Percentiles rank a stretch among this genome's conserved stretches.
Evolutionary conservation across 2,888 invertebrate species (phyloP).

Genomic region (Rhopalosiphum nymphaeae): DNA sequence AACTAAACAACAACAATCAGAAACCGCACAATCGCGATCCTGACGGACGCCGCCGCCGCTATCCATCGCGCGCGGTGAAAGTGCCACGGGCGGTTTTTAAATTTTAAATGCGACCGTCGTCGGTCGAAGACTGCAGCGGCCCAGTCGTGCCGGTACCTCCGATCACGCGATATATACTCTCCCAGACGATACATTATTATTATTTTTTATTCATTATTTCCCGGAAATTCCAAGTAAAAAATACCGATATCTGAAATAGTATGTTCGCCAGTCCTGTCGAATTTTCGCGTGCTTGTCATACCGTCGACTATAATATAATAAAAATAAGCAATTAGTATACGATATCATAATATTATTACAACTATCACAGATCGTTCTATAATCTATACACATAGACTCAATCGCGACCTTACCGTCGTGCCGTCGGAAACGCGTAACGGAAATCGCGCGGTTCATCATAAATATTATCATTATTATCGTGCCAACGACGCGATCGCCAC

Average conservation of each 20-base stretch:
- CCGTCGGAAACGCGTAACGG: background rate
- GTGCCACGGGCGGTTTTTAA: constrained; percentile 43
- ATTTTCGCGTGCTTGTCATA: too few relatives aligned
- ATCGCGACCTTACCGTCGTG: background rate
- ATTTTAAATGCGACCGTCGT: constrained; percentile 16
- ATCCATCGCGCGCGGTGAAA: constrained; percentile 48
- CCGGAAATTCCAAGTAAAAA: background rate
- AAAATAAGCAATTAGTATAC: background rate
- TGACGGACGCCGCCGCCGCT: background rate
- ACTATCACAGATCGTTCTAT: background rate
- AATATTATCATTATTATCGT: background rate
- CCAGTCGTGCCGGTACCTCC: constrained; percentile 9
- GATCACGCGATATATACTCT: background rate
- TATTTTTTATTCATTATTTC: background rate
- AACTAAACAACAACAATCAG: background rate
- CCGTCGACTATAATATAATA: background rate
- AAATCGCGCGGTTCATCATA: background rate
- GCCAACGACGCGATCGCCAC: background rate
- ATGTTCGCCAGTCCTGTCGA: background rate
- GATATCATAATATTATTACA: background rate
- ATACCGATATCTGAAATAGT: background rate
- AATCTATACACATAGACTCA: background rate
- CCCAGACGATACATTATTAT: background rate
- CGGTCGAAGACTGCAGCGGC: constrained; percentile 33
- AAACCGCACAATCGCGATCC: constrained; percentile 15